Conservation (phyloP, 2,113 vertebrate species). For the Mustelus asterias region DNA sequence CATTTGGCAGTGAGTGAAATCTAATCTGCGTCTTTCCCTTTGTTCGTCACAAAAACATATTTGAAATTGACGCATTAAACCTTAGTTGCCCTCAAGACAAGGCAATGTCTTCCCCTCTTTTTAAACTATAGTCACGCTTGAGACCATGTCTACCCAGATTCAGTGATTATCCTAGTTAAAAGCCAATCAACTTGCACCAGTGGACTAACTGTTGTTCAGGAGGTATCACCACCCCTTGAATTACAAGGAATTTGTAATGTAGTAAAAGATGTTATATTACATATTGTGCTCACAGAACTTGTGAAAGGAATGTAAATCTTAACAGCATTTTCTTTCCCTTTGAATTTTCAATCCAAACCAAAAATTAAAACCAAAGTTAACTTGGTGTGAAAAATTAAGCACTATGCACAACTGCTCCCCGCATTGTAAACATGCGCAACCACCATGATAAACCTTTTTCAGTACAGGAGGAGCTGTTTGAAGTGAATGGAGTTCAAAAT, state of each 20-base stretch:
- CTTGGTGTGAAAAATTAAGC: neutral
- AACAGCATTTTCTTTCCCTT: neutral
- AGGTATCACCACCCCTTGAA: neutral
- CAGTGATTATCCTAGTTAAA: neutral
- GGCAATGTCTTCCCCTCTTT: neutral
- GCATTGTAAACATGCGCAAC: neutral
- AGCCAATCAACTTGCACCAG: neutral
- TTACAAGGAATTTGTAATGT: neutral
- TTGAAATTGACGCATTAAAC: neutral
- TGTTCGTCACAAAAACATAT: neutral
- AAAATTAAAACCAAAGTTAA: neutral
- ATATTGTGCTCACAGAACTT: neutral
- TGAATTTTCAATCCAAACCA: neutral
- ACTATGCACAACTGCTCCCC: neutral
- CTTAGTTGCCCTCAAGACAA: neutral
- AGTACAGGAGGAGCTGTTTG: neutral
- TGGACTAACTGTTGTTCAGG: neutral
- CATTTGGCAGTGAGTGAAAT: neutral
- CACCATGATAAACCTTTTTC: neutral
- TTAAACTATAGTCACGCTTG: no score
- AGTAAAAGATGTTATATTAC: neutral
- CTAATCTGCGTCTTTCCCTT: constrained; percentile 28
- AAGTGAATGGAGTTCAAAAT: neutral
- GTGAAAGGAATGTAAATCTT: neutral
- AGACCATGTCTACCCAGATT: neutral